These are phyloP conservation scores for Philonicus albiceps DNA, from an alignment of 2,888 invertebrate species.

Conservation along the genomic window DNA sequence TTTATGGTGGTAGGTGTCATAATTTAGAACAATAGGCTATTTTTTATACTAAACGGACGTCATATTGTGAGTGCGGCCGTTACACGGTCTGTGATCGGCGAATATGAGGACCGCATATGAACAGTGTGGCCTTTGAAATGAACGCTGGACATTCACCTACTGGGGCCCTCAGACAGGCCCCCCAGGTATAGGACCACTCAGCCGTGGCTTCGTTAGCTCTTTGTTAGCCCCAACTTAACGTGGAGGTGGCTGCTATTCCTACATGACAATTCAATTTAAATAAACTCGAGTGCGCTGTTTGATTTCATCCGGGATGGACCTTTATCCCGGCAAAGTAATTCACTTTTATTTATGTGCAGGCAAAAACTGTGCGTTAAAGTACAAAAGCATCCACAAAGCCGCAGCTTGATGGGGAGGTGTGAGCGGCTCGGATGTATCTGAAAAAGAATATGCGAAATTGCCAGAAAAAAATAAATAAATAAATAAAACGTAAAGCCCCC, in stretches of 20 bases:
- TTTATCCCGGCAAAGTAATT: constrained; percentile 44
- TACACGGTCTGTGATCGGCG: constrained; percentile 45
- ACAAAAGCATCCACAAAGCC: constrained; percentile 39
- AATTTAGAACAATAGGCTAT: constrained; percentile 49
- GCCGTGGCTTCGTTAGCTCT: constrained; percentile 31
- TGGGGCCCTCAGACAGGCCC: constrained; percentile 18
- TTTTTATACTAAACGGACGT: constrained; percentile 49
- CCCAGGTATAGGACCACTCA: constrained; percentile 30
- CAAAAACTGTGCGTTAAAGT: constrained; percentile 22
- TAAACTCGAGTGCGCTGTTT: constrained; percentile 47
- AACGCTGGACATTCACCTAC: background rate
- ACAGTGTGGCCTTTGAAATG: background rate
- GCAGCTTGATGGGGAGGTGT: constrained; percentile 16
- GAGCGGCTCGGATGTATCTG: constrained; percentile 2
- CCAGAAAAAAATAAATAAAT: constrained; percentile 13
- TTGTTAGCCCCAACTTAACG: constrained; percentile 28
- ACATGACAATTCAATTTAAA: constrained; percentile 50
- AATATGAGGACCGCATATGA: constrained; percentile 21
- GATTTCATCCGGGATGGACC: constrained; percentile 44
- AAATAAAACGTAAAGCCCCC: background rate
- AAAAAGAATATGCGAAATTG: constrained; percentile 38
- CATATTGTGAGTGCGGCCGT: constrained; percentile 47
- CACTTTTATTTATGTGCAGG: constrained; percentile 46
- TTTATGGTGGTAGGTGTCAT: constrained; percentile 47
- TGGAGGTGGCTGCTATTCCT: background rate